phyloP scores from a whole-genome alignment of 2,888 invertebrate species.

The Chouioia cunea region DNA sequence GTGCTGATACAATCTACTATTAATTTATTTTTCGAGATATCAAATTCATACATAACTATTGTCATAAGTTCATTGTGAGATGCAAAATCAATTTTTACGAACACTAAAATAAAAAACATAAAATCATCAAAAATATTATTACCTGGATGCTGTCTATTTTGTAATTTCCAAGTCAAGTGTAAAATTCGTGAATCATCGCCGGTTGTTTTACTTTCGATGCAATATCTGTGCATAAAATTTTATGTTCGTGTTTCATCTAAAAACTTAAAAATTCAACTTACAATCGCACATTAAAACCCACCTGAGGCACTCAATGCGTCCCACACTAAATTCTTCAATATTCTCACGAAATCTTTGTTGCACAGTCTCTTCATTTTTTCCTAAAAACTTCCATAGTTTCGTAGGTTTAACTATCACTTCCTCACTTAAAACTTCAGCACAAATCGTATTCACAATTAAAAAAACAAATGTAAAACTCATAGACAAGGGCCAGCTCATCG shows the following conservation, averaged over 20 bases:
- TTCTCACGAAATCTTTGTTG: slow-evolving; percentile 19
- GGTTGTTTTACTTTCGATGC: slow-evolving; percentile 20
- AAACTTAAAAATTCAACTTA: not conserved
- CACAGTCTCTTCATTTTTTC: slow-evolving; percentile 9
- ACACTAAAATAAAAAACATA: not conserved
- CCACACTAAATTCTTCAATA: slow-evolving; percentile 35
- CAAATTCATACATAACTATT: no score
- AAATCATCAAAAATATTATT: slow-evolving; percentile 16
- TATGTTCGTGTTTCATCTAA: not conserved
- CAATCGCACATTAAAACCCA: slow-evolving; percentile 11
- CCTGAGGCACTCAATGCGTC: slow-evolving; percentile 36
- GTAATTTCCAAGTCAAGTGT: slow-evolving; percentile 40
- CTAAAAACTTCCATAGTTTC: slow-evolving; percentile 37
- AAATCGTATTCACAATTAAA: not conserved
- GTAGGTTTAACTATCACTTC: slow-evolving; percentile 24
- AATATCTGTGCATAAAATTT: slow-evolving; percentile 29
- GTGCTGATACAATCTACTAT: no score
- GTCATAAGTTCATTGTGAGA: no score
- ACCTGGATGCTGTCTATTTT: slow-evolving; percentile 21
- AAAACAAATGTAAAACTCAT: slow-evolving; percentile 2
- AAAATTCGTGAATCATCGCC: slow-evolving; percentile 17
- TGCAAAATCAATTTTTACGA: not conserved
- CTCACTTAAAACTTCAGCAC: not conserved
- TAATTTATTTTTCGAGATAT: no score
- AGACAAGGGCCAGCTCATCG: not conserved